Evolutionary conservation across 2,113 vertebrate genomes (phyloP).

Genomic region (Tragelaphus scriptus): DNA sequence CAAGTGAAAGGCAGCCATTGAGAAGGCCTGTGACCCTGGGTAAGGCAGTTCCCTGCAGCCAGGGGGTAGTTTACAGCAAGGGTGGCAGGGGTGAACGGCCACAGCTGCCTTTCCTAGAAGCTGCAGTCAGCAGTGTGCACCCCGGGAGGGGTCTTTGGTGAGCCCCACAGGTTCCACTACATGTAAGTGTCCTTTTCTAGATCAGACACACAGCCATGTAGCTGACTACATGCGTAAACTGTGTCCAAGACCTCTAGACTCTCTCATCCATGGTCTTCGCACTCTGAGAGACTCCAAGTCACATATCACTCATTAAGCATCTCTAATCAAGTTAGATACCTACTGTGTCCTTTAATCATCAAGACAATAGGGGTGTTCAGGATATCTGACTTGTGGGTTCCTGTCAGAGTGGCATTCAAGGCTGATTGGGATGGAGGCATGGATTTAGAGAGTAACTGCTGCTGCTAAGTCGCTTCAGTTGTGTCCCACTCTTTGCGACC

Average conservation of each 20-base stretch:
- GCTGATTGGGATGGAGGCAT: neutral
- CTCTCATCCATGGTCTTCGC: neutral
- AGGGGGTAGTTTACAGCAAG: neutral
- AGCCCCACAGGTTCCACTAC: neutral
- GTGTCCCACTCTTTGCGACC: no score
- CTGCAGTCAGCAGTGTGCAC: neutral
- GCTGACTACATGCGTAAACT: neutral
- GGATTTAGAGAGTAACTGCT: neutral
- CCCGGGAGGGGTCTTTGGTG: neutral
- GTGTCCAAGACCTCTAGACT: neutral
- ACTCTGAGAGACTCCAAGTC: neutral
- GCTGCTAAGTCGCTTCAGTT: no score
- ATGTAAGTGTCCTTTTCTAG: neutral
- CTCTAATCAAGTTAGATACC: neutral
- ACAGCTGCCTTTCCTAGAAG: neutral
- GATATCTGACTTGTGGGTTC: neutral
- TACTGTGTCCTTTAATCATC: neutral
- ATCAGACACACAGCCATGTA: neutral
- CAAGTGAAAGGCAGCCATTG: neutral
- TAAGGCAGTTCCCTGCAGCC: neutral
- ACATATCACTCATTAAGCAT: neutral
- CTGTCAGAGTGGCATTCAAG: neutral
- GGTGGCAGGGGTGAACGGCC: neutral
- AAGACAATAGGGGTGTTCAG: neutral
- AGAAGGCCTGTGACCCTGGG: no score